These are phyloP conservation scores for Xiphias gladius DNA, from an alignment of 2,113 vertebrate genomes.

Conservation along the genomic window DNA sequence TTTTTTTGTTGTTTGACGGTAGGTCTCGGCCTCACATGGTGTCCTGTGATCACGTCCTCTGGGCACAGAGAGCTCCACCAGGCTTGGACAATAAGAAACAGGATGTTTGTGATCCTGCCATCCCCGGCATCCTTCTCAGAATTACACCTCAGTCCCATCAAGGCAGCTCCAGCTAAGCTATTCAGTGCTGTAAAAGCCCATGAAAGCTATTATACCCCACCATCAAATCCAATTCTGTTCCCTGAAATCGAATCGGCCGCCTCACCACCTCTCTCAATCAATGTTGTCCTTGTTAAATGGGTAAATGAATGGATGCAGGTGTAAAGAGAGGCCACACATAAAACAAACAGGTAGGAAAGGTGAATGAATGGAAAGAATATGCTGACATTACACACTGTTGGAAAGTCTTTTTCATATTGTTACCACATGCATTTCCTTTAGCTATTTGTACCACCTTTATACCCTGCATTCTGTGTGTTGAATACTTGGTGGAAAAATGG, in stretches of 20 bases:
- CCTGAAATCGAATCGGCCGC: conserved; percentile 74
- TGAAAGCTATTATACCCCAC: conserved; percentile 73
- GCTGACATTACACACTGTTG: conserved; percentile 20
- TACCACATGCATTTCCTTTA: not conserved
- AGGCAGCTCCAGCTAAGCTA: conserved; percentile 66
- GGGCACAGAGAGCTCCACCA: conserved; percentile 18
- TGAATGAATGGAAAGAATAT: conserved; percentile 38
- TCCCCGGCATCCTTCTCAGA: conserved; percentile 67
- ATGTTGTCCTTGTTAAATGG: conserved; percentile 76
- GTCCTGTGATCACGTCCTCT: conserved; percentile 8
- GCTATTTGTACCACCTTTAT: not conserved
- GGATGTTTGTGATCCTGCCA: conserved; percentile 63
- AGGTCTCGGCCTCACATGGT: conserved; percentile 17
- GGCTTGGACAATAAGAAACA: conserved; percentile 64
- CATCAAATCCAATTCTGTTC: conserved; percentile 78
- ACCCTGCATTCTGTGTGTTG: not conserved
- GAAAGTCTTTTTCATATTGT: conserved; percentile 29
- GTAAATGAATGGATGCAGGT: conserved; percentile 69
- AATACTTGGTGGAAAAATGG: not conserved
- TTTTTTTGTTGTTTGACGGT: not conserved
- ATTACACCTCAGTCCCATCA: conserved; percentile 72
- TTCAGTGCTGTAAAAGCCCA: conserved; percentile 70
- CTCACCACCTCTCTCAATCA: conserved; percentile 72
- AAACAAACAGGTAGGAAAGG: conserved; percentile 55
- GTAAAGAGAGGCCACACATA: conserved; percentile 50